Evolutionary conservation across 2,888 invertebrate species (phyloP).

Genomic region (Cheilosia urbana): DNA sequence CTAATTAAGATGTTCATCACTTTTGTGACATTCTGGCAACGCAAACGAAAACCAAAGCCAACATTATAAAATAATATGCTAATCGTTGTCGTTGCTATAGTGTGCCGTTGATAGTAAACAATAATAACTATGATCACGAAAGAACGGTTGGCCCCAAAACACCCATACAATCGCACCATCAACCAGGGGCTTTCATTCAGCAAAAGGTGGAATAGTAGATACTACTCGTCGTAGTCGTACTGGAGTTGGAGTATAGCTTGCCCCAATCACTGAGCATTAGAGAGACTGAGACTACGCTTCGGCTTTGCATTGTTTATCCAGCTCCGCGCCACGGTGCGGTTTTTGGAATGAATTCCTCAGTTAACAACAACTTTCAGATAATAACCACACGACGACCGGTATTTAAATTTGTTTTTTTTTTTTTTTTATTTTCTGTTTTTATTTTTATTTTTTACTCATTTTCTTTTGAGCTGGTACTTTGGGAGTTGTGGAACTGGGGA

Average conservation of each 20-base stretch:
- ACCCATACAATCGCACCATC: neutral
- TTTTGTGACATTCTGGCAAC: conserved; percentile 39
- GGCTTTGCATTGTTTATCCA: conserved; percentile 9
- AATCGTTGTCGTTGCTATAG: neutral
- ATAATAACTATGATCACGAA: conserved; percentile 34
- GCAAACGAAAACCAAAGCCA: conserved; percentile 13
- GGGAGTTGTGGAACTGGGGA: neutral
- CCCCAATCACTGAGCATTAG: conserved; percentile 33
- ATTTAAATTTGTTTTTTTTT: conserved; percentile 54
- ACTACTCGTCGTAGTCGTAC: neutral
- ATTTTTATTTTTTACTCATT: conserved; percentile 8
- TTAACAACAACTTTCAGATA: conserved; percentile 64
- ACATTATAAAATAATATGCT: conserved; percentile 5
- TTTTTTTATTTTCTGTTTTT: conserved; percentile 19
- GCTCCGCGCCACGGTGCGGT: conserved; percentile 11
- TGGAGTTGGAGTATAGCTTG: too few species aligned
- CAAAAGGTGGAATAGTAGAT: conserved; percentile 27
- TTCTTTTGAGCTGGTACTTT: conserved; percentile 33
- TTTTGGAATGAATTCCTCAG: conserved; percentile 58
- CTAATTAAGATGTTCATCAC: conserved; percentile 40
- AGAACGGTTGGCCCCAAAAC: conserved; percentile 39
- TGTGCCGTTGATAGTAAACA: conserved; percentile 19
- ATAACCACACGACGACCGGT: conserved; percentile 63
- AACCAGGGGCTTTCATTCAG: conserved; percentile 54
- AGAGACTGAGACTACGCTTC: neutral